Evolutionary conservation across 2,113 vertebrate genomes (phyloP), one percentile per base, ranked within the genome.

Genomic region (Nerophis ophidion): DNA sequence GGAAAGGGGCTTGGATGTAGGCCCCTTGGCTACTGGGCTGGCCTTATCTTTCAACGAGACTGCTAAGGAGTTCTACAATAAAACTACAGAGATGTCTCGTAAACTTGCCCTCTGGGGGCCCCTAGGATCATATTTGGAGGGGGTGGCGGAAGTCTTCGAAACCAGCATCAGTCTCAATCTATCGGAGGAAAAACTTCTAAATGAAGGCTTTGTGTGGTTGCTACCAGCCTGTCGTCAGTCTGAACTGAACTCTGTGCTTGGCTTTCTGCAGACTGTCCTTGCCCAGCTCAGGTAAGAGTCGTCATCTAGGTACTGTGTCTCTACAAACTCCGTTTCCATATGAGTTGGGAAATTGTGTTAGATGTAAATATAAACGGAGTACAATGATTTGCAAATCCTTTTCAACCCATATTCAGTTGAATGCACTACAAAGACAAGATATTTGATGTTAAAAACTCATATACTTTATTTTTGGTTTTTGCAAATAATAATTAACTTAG

Each of bases 181-280:
- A 69, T 95, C 97, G 5, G 93, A 99, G 70, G 97, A 97, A 58
- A 94, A 91, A 85, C 81, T 99, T 63, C 87, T 98, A n/a, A 93
- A 91, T 48, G 94, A 95, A 75, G 97, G 97, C 0, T 99, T 99
- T 67, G 88, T 89, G 61, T 93, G 98, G 92, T 72, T 99, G 80
- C 88, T 98, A 48, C 94, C 91, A 42, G 95, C 93, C 13, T 99
- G 97, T 79, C 90, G 90, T 66, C 90, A 89, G 70, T 87, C 91
- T 1, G 94, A 98, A 82, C 89, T 98, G 56, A 88, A 86, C 63
- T 88, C 88, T 7, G 90, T 92, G 16, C 76, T 98, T 54, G 89
- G 83, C 69, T 96, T 95, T 79, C 89, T 97, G 60, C 94, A 96
- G 76, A 85, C 82, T 36, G 66, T 93, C 70, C 85, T 97, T 48